A percentile compares a stretch with the other conserved stretches of the same genome.
phyloP scores from a whole-genome alignment of 2,888 invertebrate species.

The Callyntrura guangdongensis region DNA sequence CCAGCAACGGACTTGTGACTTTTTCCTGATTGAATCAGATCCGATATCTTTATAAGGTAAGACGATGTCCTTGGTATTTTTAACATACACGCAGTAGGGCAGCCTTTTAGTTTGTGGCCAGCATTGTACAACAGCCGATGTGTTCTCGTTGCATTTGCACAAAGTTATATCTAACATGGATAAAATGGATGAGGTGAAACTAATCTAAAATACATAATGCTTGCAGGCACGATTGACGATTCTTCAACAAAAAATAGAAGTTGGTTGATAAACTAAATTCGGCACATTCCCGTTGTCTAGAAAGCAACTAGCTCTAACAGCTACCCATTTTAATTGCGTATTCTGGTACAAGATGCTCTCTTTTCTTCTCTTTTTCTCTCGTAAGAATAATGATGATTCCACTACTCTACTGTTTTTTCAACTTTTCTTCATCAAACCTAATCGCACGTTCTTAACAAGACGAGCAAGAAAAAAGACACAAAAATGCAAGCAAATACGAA shows the following conservation, averaged over 20 bases:
- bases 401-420: conserved; percentile 51
- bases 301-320: conserved; percentile 23
- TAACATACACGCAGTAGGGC: background rate
- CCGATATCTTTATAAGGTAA: too few relatives aligned
- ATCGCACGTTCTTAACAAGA: conserved; percentile 41
- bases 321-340: conserved; percentile 54
- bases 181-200: conserved; percentile 10
- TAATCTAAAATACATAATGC: conserved; percentile 62
- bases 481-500: conserved; percentile 19
- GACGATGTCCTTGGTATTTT: too few relatives aligned
- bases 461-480: background rate
- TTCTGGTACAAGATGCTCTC: conserved; percentile 19
- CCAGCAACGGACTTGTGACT: conserved; percentile 71
- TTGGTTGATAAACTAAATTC: conserved; percentile 46
- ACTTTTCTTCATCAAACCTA: conserved; percentile 65
- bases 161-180: conserved; percentile 9
- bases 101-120: background rate
- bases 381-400: conserved; percentile 66
- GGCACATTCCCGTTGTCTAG: conserved; percentile 44
- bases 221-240: too few relatives aligned
- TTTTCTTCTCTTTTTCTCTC: too few relatives aligned
- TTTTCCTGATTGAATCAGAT: conserved; percentile 78
- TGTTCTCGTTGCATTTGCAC: background rate
- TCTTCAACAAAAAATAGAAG: conserved; percentile 74
- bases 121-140: background rate